These are phyloP conservation scores for Scaptomyza montana DNA, from an alignment of 1,140 invertebrate species.

Conservation along the genomic window DNA sequence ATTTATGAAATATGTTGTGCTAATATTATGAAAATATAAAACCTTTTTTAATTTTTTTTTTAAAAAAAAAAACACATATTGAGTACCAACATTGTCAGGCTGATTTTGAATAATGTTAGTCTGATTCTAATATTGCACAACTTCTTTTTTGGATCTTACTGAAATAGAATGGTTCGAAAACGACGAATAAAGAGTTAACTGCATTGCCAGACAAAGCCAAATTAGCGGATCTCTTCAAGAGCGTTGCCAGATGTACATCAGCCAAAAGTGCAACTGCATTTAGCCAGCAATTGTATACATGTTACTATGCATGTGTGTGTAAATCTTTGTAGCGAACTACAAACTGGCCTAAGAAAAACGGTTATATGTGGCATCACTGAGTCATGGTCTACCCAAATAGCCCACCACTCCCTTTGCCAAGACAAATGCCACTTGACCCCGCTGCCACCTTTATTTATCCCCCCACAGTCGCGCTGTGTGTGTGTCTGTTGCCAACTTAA, in stretches of 20 bases:
- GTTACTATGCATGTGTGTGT: neutral
- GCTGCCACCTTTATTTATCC: neutral
- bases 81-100: too few species aligned
- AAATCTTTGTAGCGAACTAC: slow-evolving; percentile 16
- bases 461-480: slow-evolving; percentile 1
- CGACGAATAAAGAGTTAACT: too few species aligned
- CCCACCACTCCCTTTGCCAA: neutral
- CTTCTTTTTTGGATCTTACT: too few species aligned
- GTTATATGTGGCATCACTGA: slow-evolving; percentile 34
- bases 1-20: too few species aligned
- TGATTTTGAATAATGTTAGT: too few species aligned
- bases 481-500: slow-evolving; percentile 34
- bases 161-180: too few species aligned
- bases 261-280: slow-evolving; percentile 7
- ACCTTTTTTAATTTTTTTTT: too few species aligned
- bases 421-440: slow-evolving; percentile 37
- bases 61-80: too few species aligned
- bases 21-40: too few species aligned
- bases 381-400: slow-evolving; percentile 1
- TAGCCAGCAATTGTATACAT: neutral
- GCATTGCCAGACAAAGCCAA: neutral
- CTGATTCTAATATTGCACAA: too few species aligned
- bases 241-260: slow-evolving; percentile 35
- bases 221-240: slow-evolving; percentile 2
- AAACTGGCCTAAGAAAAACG: slow-evolving; percentile 33